phyloP scores from a whole-genome alignment of 1,140 invertebrate species.

The Ceratoteleas bidentatus region DNA sequence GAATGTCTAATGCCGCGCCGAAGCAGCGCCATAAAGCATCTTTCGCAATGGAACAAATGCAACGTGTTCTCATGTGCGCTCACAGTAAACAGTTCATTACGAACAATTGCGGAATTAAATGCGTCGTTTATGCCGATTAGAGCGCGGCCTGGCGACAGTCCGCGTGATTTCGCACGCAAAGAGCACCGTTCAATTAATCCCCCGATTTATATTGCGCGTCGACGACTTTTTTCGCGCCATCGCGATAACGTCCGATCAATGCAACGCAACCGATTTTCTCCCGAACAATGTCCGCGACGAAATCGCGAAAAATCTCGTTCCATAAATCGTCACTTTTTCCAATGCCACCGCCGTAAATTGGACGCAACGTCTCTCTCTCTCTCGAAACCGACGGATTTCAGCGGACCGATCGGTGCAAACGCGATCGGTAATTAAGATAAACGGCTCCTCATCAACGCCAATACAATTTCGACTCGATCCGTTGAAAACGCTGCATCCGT shows the following conservation, averaged over 20 bases:
- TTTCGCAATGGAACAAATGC: slow-evolving; percentile 48
- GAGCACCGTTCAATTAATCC: too few species aligned
- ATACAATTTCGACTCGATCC: slow-evolving; percentile 6
- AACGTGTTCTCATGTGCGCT: slow-evolving; percentile 24
- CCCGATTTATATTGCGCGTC: too few species aligned
- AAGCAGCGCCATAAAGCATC: slow-evolving; percentile 28
- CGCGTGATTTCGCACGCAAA: slow-evolving; percentile 3
- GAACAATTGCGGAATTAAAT: slow-evolving; percentile 41
- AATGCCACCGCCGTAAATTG: too few species aligned
- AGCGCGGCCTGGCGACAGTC: slow-evolving; percentile 7
- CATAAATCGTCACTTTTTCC: too few species aligned
- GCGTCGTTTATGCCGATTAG: slow-evolving; percentile 35
- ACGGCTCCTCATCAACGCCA: slow-evolving; percentile 5
- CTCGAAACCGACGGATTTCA: too few species aligned
- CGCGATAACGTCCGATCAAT: too few species aligned
- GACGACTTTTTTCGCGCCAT: too few species aligned
- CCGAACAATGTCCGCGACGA: too few species aligned
- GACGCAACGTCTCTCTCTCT: too few species aligned
- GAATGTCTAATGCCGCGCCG: slow-evolving; percentile 27
- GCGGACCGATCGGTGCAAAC: too few species aligned
- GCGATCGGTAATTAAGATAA: slow-evolving; percentile 19
- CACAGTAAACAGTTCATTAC: slow-evolving; percentile 48
- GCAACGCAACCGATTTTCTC: too few species aligned
- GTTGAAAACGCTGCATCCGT: slow-evolving; percentile 22
- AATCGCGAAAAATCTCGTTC: too few species aligned